A percentile compares a stretch with the other conserved stretches of the same genome.
Evolutionary conservation across 2,888 invertebrate species (phyloP).

Genomic region (Spodoptera picta): DNA sequence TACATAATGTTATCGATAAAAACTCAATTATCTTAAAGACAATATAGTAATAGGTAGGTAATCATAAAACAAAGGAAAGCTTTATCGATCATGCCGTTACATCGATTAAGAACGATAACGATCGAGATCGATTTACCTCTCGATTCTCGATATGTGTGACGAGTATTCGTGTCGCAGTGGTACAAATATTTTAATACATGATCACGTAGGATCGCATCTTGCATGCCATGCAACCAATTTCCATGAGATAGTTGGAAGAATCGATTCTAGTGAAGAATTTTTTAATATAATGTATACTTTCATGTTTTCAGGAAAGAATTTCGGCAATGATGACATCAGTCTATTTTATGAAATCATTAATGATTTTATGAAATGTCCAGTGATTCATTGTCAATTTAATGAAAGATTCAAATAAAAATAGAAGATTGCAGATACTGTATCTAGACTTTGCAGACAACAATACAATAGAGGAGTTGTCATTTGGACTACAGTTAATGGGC

Average conservation of each 20-base stretch:
- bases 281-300: no score
- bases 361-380: no score
- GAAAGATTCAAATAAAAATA: no score
- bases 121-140: slow-evolving; percentile 57
- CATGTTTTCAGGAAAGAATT: no score
- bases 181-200: slow-evolving; percentile 50
- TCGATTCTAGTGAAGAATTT: no score
- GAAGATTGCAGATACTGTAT: no score
- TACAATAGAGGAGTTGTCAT: no score
- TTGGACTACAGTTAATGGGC: no score
- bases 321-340: no score
- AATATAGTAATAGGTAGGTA: slow-evolving; percentile 17
- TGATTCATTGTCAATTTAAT: no score
- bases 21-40: slow-evolving; percentile 36
- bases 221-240: slow-evolving; percentile 25
- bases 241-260: slow-evolving; percentile 10
- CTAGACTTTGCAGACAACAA: no score
- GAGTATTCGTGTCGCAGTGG: slow-evolving; percentile 57
- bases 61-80: slow-evolving; percentile 38
- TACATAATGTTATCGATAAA: slow-evolving; percentile 29
- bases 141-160: slow-evolving; percentile 52
- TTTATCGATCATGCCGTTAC: slow-evolving; percentile 55
- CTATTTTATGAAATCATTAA: no score
- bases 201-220: slow-evolving; percentile 42
- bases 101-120: slow-evolving; percentile 63